phyloP scores from a whole-genome alignment of 2,888 invertebrate genomes.

The Phalera bucephala region DNA sequence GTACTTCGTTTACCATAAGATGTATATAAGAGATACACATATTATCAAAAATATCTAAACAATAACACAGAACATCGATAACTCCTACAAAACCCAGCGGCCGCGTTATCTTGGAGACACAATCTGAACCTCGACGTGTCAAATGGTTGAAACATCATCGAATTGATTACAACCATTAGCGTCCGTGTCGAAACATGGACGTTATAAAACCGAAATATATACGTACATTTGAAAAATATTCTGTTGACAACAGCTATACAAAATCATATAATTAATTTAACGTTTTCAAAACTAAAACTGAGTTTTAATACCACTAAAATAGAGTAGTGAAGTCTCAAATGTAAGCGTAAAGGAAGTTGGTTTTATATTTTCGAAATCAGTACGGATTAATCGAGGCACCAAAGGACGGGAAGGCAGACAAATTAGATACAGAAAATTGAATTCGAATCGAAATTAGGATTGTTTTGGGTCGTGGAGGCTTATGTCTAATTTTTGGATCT shows the following conservation, averaged over 20 bases:
- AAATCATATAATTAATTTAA: constrained; percentile 26
- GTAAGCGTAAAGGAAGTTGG: constrained; percentile 12
- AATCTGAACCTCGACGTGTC: constrained; percentile 36
- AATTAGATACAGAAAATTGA: constrained; percentile 73
- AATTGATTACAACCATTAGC: constrained; percentile 77
- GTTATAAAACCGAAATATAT: constrained; percentile 66
- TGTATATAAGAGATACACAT: too few species aligned
- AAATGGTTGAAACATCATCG: constrained; percentile 43
- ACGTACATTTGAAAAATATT: constrained; percentile 67
- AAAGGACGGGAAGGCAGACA: constrained; percentile 63
- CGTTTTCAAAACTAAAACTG: constrained; percentile 11
- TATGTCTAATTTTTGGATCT: not conserved
- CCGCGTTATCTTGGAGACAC: constrained; percentile 29
- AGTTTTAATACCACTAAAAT: constrained; percentile 5
- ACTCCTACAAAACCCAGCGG: not conserved
- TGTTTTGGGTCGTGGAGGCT: constrained; percentile 25
- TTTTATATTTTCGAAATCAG: constrained; percentile 59
- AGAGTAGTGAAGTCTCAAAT: constrained; percentile 8
- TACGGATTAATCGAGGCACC: constrained; percentile 67
- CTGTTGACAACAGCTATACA: constrained; percentile 60
- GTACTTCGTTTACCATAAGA: too few species aligned
- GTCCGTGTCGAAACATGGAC: constrained; percentile 67
- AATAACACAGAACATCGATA: too few species aligned
- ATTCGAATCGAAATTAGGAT: constrained; percentile 52
- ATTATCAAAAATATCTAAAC: too few species aligned